Evolutionary conservation across 1,140 invertebrate species (phyloP).

Genomic region (Vanessa tameamea): DNA sequence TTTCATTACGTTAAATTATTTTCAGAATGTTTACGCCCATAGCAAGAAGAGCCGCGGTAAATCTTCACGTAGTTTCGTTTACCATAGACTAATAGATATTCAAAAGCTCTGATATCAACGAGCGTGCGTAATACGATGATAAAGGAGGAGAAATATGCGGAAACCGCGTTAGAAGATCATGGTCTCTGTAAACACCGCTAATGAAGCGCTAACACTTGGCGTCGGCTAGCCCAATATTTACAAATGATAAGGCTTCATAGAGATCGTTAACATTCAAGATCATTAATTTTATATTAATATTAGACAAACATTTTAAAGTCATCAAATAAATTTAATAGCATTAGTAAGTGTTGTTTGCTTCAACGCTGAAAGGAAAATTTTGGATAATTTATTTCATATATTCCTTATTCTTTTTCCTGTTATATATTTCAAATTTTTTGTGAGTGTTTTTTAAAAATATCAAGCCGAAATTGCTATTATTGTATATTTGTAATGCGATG

Average conservation of each 20-base stretch:
- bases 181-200: slow-evolving; percentile 29
- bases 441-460: no score
- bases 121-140: slow-evolving; percentile 35
- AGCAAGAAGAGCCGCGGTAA: not conserved
- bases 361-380: no score
- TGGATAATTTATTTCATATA: no score
- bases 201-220: slow-evolving; percentile 3
- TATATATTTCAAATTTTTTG: no score
- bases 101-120: not conserved
- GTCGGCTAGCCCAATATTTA: not conserved
- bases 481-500: no score
- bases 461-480: no score
- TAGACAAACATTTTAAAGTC: no score
- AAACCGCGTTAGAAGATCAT: slow-evolving; percentile 28
- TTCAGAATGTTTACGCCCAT: not conserved
- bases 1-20: not conserved
- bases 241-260: not conserved
- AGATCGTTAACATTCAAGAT: not conserved
- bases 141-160: slow-evolving; percentile 37
- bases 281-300: not conserved
- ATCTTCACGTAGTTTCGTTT: not conserved
- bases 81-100: not conserved
- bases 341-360: no score
- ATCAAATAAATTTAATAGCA: no score
- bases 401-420: no score